Percentiles rank a stretch among this genome's conserved stretches.
These are phyloP conservation scores for Synergus laeviventris DNA, from an alignment of 2,888 invertebrate genomes.

Conservation along the genomic window DNA sequence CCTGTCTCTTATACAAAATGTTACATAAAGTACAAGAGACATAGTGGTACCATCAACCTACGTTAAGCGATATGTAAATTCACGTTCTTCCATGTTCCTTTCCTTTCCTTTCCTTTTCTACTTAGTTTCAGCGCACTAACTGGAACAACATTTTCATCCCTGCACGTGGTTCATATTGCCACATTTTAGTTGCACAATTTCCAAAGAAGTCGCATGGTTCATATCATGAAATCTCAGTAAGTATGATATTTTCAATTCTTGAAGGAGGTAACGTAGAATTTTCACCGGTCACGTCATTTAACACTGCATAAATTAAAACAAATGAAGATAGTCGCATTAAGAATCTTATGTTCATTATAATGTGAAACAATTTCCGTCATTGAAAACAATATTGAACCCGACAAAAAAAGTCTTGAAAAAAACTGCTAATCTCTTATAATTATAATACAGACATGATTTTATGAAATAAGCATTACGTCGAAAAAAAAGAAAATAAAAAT, in stretches of 20 bases:
- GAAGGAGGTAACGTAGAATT: background rate
- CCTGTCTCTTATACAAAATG: background rate
- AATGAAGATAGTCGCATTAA: background rate
- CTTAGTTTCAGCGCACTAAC: background rate
- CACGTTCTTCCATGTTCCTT: slow-evolving; percentile 51
- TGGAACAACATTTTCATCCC: background rate
- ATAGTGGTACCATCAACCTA: slow-evolving; percentile 48
- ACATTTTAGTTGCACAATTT: background rate
- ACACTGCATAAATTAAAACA: background rate
- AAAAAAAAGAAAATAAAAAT: no score
- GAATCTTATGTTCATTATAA: no score
- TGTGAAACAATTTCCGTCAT: no score
- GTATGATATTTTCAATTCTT: background rate
- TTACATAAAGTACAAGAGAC: background rate
- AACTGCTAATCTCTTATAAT: no score
- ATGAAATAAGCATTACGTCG: no score
- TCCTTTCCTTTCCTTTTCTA: background rate
- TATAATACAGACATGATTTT: no score
- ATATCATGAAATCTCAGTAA: background rate
- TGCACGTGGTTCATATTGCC: background rate
- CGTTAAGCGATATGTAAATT: slow-evolving; percentile 70
- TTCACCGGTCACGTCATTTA: background rate
- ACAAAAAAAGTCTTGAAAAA: no score
- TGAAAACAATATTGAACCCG: no score
- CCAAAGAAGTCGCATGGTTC: background rate